Evolutionary conservation across 2,888 invertebrate genomes (phyloP), one percentile per base, ranked within the genome.

Genomic region (Biston betularia): DNA sequence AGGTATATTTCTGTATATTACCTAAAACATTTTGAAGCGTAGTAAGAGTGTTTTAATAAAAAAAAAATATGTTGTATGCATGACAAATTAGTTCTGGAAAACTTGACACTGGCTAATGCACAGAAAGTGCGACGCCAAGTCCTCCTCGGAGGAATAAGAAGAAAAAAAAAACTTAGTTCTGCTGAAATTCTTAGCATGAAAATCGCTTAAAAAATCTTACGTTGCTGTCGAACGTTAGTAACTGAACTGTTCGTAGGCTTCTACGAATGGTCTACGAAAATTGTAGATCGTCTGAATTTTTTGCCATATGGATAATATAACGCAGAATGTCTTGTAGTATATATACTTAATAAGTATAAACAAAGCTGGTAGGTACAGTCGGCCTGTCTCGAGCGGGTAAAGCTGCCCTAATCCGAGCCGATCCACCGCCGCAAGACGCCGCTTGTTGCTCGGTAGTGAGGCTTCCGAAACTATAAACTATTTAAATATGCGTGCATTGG

Each of bases 371-470:
- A 10, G 50, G 12, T 35, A 14, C 48, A 59, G 50, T 53, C 53
- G 52, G 65, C 53, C 54, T 55, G 75, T 67, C 68, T 74, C 63
- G 63, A 48, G 69, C 56, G 78, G 79, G 80, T 75, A 86, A 87
- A 88, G 87, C 88, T 80, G 81, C 74, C 83, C 83, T 92, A 91
- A 92, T 91, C 91, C 89, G 79, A 71, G 72, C 77, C 62, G 79
- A 81, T 81, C 81, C 79, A 81, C 78, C 77, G 79, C 87, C 84
- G 77, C 84, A 88, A 90, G 91, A 90, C 88, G 85, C 76, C 83
- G 89, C 89, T 89, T 90, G 90, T 91, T 90, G 90, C 89, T 83
- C 72, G 79, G 79, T 78, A 67, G 81, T 86, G 79, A 77, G 90
- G 90, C 89, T 91, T 91, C 91, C 50, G 52, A 66, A 35, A 34